Percentiles rank a stretch among this genome's conserved stretches.
phyloP scores from a whole-genome alignment of 2,888 invertebrate genomes.

The Limnephilus marmoratus region DNA sequence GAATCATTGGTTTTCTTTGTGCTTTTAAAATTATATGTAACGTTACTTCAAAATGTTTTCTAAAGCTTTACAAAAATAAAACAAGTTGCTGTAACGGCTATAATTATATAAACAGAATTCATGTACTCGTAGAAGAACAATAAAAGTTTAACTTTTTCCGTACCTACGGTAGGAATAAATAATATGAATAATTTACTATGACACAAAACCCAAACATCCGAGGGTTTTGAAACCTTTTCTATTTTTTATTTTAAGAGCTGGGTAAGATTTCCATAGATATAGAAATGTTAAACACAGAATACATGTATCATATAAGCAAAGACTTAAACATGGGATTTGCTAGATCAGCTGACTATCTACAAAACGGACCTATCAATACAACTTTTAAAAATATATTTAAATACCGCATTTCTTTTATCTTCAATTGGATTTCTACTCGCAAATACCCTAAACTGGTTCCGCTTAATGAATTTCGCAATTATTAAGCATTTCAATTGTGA shows the following conservation, averaged over 20 bases:
- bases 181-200: background rate
- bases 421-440: no score
- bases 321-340: background rate
- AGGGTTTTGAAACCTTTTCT: background rate
- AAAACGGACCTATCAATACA: background rate
- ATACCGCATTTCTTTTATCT: no score
- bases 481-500: no score
- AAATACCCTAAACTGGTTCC: no score
- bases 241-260: background rate
- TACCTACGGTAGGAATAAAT: background rate
- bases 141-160: background rate
- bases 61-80: no score
- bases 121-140: background rate
- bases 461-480: no score
- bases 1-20: no score
- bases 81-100: no score
- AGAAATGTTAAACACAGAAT: background rate
- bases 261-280: background rate
- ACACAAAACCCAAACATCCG: background rate
- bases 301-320: background rate
- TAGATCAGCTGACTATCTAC: no score
- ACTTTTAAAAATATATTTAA: background rate
- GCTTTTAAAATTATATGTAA: no score
- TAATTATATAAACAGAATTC: background rate
- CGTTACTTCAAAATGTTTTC: no score